Base-by-base conservation (phyloP, 2,113 vertebrate genomes). In the Suncus etruscus region DNA sequence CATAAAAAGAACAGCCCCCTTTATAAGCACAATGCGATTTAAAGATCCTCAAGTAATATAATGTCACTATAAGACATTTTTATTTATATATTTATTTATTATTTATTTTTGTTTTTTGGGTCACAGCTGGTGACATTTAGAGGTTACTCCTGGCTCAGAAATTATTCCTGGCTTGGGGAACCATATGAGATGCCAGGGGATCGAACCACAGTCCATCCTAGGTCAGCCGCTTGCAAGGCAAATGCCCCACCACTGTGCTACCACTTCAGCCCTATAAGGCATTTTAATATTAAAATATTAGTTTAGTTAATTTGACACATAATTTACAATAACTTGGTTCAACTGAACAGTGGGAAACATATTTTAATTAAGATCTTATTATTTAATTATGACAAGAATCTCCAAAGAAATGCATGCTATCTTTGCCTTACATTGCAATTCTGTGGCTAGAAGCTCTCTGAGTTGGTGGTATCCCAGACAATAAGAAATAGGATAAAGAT, bases 241-340 rank as follows among this genome's bases (percentile, higher is more conserved):
- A 39, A 39, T 39, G 39, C 39, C 39, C 39, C 39, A 39, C 39
- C 39, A 39, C 3, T 39, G 39, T 5, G 5, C 39, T 39, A 39
- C 5, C 3, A 5, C 39, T 3, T 39, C 39, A 39, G 39, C 39
- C 39, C 3, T 50, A 65, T 79, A 22, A 24, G n/a, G 48, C 3
- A 47, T 73, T 84, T 65, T 7, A 58, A 48, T 27, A 39, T 29
- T 75, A 86, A 94, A 86, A 65, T 75, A 1, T 24, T 75, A 5
- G 15, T 87, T 87, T 77, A 79, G 16, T 66, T 5, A 18, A 8
- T 86, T 45, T 90, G 29, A 81, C 25, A 81, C 4, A 50, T 48
- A 86, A 86, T 65, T 91, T 92, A 69, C 32, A 89, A 75, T 66
- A 79, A 61, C 79, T 91, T 65, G 58, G 29, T 9, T 88, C n/a